Percentiles rank a stretch among this genome's conserved stretches.
phyloP scores from a whole-genome alignment of 2,113 vertebrate species.

The Chaenogobius annularis region DNA sequence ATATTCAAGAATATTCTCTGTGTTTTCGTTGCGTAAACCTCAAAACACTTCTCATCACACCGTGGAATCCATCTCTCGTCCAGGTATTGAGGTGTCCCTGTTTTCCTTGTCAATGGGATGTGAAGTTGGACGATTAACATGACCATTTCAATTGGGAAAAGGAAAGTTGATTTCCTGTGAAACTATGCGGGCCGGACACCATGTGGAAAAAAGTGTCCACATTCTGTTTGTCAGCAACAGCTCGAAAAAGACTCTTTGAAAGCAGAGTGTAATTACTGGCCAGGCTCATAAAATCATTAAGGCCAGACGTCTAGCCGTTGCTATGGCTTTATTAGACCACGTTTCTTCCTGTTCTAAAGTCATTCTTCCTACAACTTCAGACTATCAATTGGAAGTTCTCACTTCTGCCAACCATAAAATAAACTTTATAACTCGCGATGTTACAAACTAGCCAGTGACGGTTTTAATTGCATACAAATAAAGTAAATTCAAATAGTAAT shows the following conservation, averaged over 20 bases:
- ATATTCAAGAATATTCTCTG: background rate
- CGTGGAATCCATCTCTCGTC: background rate
- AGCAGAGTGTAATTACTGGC: slow-evolving; percentile 84
- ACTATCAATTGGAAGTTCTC: slow-evolving; percentile 85
- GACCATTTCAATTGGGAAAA: slow-evolving; percentile 69
- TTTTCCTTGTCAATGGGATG: slow-evolving; percentile 54
- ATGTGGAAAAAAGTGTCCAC: slow-evolving; percentile 79
- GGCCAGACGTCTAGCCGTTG: slow-evolving; percentile 98
- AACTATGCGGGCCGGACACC: slow-evolving; percentile 78
- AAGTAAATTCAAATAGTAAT: background rate
- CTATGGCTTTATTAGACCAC: slow-evolving; percentile 94
- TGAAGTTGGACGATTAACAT: slow-evolving; percentile 74
- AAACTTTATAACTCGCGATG: slow-evolving; percentile 59
- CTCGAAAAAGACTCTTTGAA: slow-evolving; percentile 88
- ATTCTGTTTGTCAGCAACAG: slow-evolving; percentile 84
- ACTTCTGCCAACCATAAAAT: slow-evolving; percentile 78
- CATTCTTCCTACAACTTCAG: slow-evolving; percentile 83
- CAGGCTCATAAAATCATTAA: slow-evolving; percentile 94
- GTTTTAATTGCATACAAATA: background rate
- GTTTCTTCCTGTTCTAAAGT: slow-evolving; percentile 96
- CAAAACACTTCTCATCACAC: background rate
- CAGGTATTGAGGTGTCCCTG: background rate
- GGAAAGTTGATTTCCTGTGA: slow-evolving; percentile 63
- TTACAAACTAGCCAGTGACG: background rate
- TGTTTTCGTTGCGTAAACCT: background rate